Conservation (phyloP, 37 sponge, comb jelly and placozoan genomes). For the Oscarella lobularis region DNA sequence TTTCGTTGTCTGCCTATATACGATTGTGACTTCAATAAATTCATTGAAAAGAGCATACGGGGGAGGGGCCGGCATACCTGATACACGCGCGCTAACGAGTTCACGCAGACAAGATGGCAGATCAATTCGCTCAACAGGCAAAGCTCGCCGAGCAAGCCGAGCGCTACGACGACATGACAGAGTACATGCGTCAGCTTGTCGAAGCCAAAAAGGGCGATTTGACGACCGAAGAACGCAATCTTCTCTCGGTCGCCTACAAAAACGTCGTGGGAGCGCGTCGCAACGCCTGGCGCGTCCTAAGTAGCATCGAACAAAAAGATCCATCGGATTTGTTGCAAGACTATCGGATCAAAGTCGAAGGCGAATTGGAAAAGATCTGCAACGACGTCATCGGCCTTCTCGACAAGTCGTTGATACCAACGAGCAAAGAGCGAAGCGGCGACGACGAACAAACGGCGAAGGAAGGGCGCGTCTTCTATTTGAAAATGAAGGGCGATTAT, state of each 20-base stretch:
- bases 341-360: slow-evolving; percentile 52
- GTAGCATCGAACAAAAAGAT: slow-evolving; percentile 15
- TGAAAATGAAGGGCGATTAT: slow-evolving; percentile 47
- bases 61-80: too few species aligned
- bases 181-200: slow-evolving; percentile 18
- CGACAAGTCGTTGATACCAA: slow-evolving; percentile 8
- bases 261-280: slow-evolving; percentile 66
- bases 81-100: background rate
- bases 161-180: slow-evolving; percentile 43
- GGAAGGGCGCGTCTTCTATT: slow-evolving; percentile 29
- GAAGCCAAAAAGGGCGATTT: slow-evolving; percentile 5
- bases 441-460: too few species aligned
- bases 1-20: too few species aligned
- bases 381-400: too few species aligned
- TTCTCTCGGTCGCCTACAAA: slow-evolving; percentile 85
- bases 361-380: slow-evolving; percentile 61
- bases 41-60: too few species aligned
- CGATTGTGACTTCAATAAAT: too few species aligned
- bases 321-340: slow-evolving; percentile 9
- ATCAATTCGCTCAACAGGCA: slow-evolving; percentile 7
- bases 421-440: background rate
- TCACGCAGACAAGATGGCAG: background rate
- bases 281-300: slow-evolving; percentile 61
- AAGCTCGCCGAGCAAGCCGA: slow-evolving; percentile 40
- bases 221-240: slow-evolving; percentile 57